Evolutionary conservation across 2,888 invertebrate genomes (phyloP), one percentile per base, ranked within the genome.

Genomic region (Pimpla rufipes): DNA sequence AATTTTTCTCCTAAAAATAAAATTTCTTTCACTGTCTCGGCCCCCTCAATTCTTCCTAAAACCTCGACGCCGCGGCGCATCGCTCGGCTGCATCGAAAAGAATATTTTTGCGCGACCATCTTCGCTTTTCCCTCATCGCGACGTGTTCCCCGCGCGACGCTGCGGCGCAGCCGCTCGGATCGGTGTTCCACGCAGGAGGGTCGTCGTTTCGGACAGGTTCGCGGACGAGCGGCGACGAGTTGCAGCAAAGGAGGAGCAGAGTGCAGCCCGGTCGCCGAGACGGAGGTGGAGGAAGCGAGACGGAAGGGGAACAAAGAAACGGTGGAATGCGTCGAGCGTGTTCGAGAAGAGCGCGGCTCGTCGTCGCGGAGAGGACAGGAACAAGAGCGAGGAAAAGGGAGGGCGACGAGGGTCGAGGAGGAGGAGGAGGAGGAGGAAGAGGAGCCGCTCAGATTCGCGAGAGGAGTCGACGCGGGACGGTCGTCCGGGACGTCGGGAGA

Each of bases 251-350:
- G 29, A 23, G 52, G n/a, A 37, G 40, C 11, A 29, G 29, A 35
- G n/a, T 29, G 8, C 13, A 2, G 47, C 64, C 40, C 52, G 57
- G 29, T 59, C 59, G 37, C 16, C n/a, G n/a, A 59, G 16, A 8
- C 8, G 52, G 11, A 29, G 66, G 47, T 8, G 10, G 57, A 57
- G 47, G 74, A 35, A 55, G 16, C 13, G 42, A 74, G 82, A 45
- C 80, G 62, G 84, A 80, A 88, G 85, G 84, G 88, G 86, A 85
- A 90, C 89, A 91, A 91, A 91, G 91, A 91, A 91, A 89, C 79
- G 81, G 84, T 85, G 90, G 90, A 92, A 92, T 92, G 91, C 90
- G 86, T 83, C 85, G 88, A 88, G 86, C 88, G 88, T 90, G 89
- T 90, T 89, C 88, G 85, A 84, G 79, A 80, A 68, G 85, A 83